phyloP scores from a whole-genome alignment of 2,113 vertebrate species.

The Clupea harengus region DNA sequence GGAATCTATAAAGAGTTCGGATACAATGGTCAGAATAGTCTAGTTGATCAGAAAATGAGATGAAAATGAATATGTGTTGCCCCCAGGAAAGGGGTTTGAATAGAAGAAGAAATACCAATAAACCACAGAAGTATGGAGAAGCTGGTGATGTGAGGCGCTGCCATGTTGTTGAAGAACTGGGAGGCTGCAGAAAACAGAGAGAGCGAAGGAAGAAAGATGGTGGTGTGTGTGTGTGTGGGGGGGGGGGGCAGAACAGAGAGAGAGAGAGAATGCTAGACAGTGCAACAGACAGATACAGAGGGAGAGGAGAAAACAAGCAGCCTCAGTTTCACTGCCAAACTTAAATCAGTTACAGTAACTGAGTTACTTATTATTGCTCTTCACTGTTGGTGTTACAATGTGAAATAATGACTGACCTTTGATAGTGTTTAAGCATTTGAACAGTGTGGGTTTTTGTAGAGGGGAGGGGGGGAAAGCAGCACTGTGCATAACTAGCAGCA shows the following conservation, averaged over 20 bases:
- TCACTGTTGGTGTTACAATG: too few relatives aligned
- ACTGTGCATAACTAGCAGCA: constrained; percentile 42
- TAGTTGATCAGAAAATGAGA: background rate
- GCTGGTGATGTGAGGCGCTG: background rate
- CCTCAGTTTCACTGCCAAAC: too few relatives aligned
- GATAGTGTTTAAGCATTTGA: too few relatives aligned
- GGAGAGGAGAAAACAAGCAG: too few relatives aligned
- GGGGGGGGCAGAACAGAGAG: too few relatives aligned
- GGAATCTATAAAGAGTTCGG: background rate
- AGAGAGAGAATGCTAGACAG: too few relatives aligned
- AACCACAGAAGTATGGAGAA: constrained; percentile 20
- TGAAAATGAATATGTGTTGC: background rate
- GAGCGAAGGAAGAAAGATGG: too few relatives aligned
- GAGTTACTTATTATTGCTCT: too few relatives aligned
- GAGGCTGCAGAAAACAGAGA: background rate
- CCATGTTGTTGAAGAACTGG: background rate
- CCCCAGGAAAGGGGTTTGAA: background rate
- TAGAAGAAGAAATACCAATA: background rate
- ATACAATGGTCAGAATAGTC: constrained; percentile 6
- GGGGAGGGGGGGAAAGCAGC: background rate
- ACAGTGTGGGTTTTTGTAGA: constrained; percentile 32
- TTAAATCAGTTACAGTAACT: too few relatives aligned
- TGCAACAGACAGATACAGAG: too few relatives aligned
- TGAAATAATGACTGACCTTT: too few relatives aligned
- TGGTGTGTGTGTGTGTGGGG: too few relatives aligned